phyloP scores from a whole-genome alignment of 1,140 invertebrate genomes.

The Paracyclopina nana region DNA sequence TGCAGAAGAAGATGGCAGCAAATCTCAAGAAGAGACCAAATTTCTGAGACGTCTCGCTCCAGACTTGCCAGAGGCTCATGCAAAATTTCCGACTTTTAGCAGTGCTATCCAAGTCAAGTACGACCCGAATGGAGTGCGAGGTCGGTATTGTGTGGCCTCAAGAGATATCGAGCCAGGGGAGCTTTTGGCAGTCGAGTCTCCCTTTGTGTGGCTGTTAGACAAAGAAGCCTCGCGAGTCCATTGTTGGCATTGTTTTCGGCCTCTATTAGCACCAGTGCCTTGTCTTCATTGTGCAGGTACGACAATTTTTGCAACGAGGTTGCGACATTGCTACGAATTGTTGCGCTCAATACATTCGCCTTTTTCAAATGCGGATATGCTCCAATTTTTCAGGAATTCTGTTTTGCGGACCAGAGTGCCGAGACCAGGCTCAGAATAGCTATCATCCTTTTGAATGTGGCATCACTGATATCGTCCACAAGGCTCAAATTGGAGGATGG shows the following conservation, averaged over 20 bases:
- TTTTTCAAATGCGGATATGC: no score
- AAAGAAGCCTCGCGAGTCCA: neutral
- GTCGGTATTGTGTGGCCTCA: neutral
- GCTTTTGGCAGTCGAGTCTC: neutral
- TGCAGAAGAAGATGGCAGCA: neutral
- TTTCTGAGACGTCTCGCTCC: neutral
- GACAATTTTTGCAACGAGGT: no score
- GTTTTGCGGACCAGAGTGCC: no score
- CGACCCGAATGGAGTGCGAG: neutral
- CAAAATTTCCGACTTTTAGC: neutral
- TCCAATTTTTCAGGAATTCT: no score
- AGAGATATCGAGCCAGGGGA: constrained; percentile 4
- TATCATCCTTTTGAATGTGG: no score
- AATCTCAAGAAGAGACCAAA: neutral
- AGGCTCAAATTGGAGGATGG: no score
- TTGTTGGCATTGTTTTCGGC: neutral
- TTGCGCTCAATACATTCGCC: no score
- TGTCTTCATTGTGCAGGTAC: no score
- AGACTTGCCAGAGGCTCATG: neutral
- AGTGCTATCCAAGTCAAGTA: neutral
- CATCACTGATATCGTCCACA: no score
- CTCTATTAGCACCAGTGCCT: no score
- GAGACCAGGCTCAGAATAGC: no score
- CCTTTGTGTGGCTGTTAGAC: neutral
- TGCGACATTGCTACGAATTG: no score